Evolutionary conservation across 2,888 invertebrate genomes (phyloP), one percentile per base, ranked within the genome.

Genomic region (Meiosimyza decipiens): DNA sequence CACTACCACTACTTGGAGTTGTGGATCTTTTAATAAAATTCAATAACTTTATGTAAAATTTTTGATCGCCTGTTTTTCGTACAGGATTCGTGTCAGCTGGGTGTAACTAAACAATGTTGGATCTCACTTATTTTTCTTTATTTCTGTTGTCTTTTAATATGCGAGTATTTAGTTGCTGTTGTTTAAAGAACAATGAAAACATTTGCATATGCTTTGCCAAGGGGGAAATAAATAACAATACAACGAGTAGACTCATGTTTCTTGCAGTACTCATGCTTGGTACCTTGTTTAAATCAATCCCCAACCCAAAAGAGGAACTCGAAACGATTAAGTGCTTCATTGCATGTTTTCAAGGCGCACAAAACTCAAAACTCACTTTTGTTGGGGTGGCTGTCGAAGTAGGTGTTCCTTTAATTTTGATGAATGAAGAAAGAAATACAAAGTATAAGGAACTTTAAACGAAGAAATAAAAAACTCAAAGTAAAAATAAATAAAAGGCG

Each of bases 171-270:
- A 57, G 47, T 7, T 54, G 62, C 16, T 22, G 50, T 65, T 75
- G 55, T 51, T 70, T 50, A 47, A 60, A 60, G 65, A 70, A 73
- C 73, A 70, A 73, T 65, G 65, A 75, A 74, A 74, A 74, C 77
- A 79, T 79, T 79, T 77, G 77, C 79, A 78, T 79, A 79, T 74
- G 77, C 74, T 76, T 76, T 71, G 72, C 73, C 76, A 69, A 74
- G 76, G 71, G 71, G 47, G 47, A 68, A 68, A 67, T 68, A 57
- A 67, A 71, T 40, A 73, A 71, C 40, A 74, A 71, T 59, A 22
- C 50, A 51, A 28, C 52, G 22, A 52, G 54, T 22, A 51, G 51
- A 40, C 9, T 40, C 40, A 40, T 40, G 40, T 40, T 40, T 40
- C 40, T 40, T 40, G 40, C 9, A 40, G 40, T 40, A 40, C 40